phyloP scores from a whole-genome alignment of 2,797 vertebrate genomes.

The Tamandua tetradactyla region DNA sequence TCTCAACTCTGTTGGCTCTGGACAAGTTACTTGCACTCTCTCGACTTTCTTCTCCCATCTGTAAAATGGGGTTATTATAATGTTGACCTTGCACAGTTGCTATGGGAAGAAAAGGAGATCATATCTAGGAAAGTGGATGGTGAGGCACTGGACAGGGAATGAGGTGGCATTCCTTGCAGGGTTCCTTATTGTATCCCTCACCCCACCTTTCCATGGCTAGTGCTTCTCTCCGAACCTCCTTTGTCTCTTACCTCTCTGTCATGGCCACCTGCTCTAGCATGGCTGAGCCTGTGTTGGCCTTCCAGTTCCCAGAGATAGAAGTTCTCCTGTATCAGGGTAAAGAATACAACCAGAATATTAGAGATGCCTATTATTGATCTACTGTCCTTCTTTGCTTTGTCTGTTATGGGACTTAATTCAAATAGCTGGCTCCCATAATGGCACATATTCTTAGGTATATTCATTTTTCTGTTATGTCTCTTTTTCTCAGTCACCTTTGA shows the following conservation, averaged over 20 bases:
- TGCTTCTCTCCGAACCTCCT: neutral
- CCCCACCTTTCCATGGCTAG: neutral
- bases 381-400: neutral
- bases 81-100: neutral
- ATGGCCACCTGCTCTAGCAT: constrained; percentile 99
- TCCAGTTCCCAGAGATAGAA: constrained; percentile 99
- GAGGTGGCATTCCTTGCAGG: constrained; percentile 35
- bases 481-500: neutral
- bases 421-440: neutral
- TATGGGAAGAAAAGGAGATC: neutral
- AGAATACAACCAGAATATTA: constrained; percentile 61
- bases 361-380: neutral
- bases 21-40: neutral
- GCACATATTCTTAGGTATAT: neutral
- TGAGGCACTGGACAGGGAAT: neutral
- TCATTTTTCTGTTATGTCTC: neutral
- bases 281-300: constrained; percentile 97
- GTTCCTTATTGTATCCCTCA: neutral
- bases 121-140: neutral
- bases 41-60: neutral
- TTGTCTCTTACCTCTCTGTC: constrained; percentile 93
- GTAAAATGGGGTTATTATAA: neutral
- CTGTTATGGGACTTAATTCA: neutral
- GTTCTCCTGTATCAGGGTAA: constrained; percentile 91
- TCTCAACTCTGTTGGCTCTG: neutral